Percentiles rank a stretch among this genome's conserved stretches.
These are phyloP conservation scores for Prorops nasuta DNA, from an alignment of 1,140 invertebrate species.

Conservation along the genomic window DNA sequence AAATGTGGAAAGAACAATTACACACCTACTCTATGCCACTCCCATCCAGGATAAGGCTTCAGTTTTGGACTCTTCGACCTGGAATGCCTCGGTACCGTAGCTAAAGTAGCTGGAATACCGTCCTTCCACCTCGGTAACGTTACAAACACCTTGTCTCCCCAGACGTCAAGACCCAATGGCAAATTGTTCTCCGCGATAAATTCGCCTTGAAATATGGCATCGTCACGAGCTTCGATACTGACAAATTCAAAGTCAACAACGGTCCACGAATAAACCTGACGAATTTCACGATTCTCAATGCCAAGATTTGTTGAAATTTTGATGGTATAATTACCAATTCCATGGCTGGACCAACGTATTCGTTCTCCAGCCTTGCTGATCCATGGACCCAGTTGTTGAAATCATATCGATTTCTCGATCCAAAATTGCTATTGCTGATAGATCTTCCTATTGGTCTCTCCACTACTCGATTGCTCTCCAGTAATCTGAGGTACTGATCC, in stretches of 20 bases:
- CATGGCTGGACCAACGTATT: slow-evolving; percentile 48
- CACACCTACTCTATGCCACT: slow-evolving; percentile 64
- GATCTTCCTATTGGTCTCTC: slow-evolving; percentile 1
- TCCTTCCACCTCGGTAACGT: slow-evolving; percentile 79
- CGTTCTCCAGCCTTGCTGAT: slow-evolving; percentile 26
- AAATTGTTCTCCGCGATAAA: slow-evolving; percentile 72
- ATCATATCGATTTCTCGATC: slow-evolving; percentile 17
- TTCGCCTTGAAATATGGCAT: slow-evolving; percentile 57
- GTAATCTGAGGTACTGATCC: slow-evolving; percentile 4
- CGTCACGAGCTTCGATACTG: slow-evolving; percentile 45
- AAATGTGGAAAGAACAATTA: too few species aligned
- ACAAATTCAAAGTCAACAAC: slow-evolving; percentile 61
- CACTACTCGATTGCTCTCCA: slow-evolving; percentile 1
- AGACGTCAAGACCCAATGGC: slow-evolving; percentile 71
- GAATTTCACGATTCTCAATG: not conserved
- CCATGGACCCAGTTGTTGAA: slow-evolving; percentile 19
- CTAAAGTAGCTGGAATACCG: slow-evolving; percentile 71
- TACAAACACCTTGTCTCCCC: slow-evolving; percentile 66
- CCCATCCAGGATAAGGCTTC: slow-evolving; percentile 73
- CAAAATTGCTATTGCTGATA: slow-evolving; percentile 7
- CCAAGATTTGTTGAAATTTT: not conserved
- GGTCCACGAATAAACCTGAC: slow-evolving; percentile 60
- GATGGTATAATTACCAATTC: slow-evolving; percentile 36
- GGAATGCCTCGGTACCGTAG: slow-evolving; percentile 58
- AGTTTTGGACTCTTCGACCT: slow-evolving; percentile 63